Base-by-base conservation (phyloP, 2,888 invertebrate genomes). In the Zeuzera pyrina region DNA sequence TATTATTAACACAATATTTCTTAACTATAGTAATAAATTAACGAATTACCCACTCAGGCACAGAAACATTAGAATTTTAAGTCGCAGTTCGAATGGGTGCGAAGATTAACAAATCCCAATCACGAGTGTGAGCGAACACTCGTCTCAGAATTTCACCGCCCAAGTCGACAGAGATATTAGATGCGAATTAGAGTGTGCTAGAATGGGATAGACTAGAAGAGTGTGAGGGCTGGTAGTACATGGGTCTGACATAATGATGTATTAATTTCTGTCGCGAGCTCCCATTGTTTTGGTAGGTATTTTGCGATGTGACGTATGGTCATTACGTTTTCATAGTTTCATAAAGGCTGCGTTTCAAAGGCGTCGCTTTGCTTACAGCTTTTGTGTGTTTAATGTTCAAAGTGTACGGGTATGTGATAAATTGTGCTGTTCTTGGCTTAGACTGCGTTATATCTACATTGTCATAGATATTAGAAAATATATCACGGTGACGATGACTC, bases 171-270 rank as follows among this genome's bases (percentile, higher is more conserved):
- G 53, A 40, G 64, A 67, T 24, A 23, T 15, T 30, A 35, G 2
- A 54, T 52, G 32, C 12, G 11, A 1, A 15, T 16, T 15, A 10
- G 8, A 15, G 3, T 26, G 12, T 2, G 52, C 26, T 33, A 29
- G 54, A 65, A 38, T 21, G 56, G 43, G 71, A 66, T 32, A 33
- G 51, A 10, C 42, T 25, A 12, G 12, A 12, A 12, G 33, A 35
- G 50, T 52, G 54, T 49, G 65, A 58, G 66, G 60, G 60, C 51
- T 61, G 48, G 43, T 42, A 47, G 52, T 57, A 62, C 53, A 57
- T 83, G 83, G 69, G 66, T 64, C 68, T 83, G 83, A 81, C 83
- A 78, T 81, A 83, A 83, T 83, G 83, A 83, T 83, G 76, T 81
- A 83, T 83, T 83, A 83, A 83, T 83, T 81, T 81, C 78, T 78